phyloP scores from a whole-genome alignment of 2,797 vertebrate genomes.

The Novumbra hubbsi region DNA sequence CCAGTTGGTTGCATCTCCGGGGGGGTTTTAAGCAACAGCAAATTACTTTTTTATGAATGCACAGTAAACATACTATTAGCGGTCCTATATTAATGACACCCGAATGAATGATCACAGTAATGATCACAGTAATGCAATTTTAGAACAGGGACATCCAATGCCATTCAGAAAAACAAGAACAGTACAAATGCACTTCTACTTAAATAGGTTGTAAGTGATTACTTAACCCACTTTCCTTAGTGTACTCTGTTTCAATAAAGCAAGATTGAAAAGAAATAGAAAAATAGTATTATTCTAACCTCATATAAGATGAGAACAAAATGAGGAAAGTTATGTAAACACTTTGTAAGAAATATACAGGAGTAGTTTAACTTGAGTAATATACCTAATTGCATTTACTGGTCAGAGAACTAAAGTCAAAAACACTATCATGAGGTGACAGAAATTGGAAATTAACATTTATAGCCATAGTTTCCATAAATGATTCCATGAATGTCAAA shows the following conservation, averaged over 20 bases:
- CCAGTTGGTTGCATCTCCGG: constrained; percentile 4
- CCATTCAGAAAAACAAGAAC: neutral
- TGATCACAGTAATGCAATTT: neutral
- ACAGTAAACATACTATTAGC: constrained; percentile 15
- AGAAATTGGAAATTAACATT: neutral
- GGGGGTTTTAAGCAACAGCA: neutral
- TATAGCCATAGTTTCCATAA: neutral
- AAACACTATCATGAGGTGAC: neutral
- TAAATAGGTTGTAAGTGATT: neutral
- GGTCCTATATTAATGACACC: constrained; percentile 1
- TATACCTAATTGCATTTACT: neutral
- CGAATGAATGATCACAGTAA: constrained; percentile 10
- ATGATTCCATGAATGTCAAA: neutral
- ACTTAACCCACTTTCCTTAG: too few relatives aligned
- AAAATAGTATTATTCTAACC: neutral
- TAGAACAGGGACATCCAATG: constrained; percentile 3
- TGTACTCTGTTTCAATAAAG: neutral
- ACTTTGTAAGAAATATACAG: too few relatives aligned
- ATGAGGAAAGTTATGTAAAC: neutral
- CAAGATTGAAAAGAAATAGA: neutral
- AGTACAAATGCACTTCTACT: neutral
- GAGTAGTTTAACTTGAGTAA: too few relatives aligned
- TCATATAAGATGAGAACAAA: neutral
- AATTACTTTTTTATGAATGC: constrained; percentile 21
- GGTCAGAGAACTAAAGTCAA: neutral